Conservation (phyloP, 1,140 invertebrate species). For the Danaus melanippus region DNA sequence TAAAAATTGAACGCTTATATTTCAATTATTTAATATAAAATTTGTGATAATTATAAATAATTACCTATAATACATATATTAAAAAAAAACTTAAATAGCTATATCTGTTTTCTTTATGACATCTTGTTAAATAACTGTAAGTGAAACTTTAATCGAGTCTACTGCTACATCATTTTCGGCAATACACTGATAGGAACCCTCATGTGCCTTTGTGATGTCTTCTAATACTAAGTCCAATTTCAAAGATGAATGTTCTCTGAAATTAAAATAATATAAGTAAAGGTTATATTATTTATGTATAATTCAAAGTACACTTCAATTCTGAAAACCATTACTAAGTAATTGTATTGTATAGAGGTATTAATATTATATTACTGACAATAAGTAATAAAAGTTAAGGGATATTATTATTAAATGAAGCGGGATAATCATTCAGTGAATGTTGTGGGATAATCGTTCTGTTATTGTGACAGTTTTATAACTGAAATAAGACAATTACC, state of each 20-base stretch:
- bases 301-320: too few relatives aligned
- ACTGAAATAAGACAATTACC: slow-evolving; percentile 17
- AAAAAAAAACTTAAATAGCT: too few relatives aligned
- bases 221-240: slow-evolving; percentile 22
- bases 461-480: too few relatives aligned
- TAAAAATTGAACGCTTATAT: too few relatives aligned
- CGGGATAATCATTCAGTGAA: not conserved
- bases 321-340: too few relatives aligned
- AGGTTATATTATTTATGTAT: too few relatives aligned
- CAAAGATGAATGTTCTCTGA: slow-evolving; percentile 28
- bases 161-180: slow-evolving; percentile 29
- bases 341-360: too few relatives aligned
- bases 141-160: slow-evolving; percentile 25
- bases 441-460: too few relatives aligned
- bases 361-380: too few relatives aligned
- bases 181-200: slow-evolving; percentile 37
- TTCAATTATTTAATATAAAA: not conserved
- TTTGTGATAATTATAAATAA: not conserved
- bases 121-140: slow-evolving; percentile 22
- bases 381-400: not conserved
- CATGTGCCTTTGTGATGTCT: slow-evolving; percentile 27
- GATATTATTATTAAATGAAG: slow-evolving; percentile 8
- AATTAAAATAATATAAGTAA: slow-evolving; percentile 16
- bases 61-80: not conserved
- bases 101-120: not conserved